These are phyloP conservation scores for Leptinotarsa juncta DNA, from an alignment of 2,888 invertebrate species.

Conservation along the genomic window DNA sequence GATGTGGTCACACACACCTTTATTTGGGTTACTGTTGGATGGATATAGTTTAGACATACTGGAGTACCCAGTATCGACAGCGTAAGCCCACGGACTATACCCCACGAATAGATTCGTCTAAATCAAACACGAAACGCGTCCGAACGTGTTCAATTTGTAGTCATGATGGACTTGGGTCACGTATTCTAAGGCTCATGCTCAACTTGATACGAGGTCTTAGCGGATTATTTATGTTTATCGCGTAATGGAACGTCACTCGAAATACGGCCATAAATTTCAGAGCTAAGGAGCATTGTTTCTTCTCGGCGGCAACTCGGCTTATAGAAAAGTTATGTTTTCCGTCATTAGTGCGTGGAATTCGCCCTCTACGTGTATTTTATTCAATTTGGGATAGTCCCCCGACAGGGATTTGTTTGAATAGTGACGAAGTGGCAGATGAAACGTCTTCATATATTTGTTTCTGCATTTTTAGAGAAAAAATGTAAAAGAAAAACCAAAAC, in stretches of 20 bases:
- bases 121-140: slow-evolving; percentile 51
- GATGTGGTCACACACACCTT: too few species aligned
- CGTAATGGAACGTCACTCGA: slow-evolving; percentile 39
- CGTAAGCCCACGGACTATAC: slow-evolving; percentile 3
- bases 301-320: slow-evolving; percentile 17
- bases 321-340: slow-evolving; percentile 21
- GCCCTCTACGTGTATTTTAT: slow-evolving; percentile 4
- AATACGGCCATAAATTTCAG: slow-evolving; percentile 30
- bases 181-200: slow-evolving; percentile 44
- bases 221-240: slow-evolving; percentile 40
- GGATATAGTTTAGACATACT: too few species aligned
- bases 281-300: slow-evolving; percentile 29
- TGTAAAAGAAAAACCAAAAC: too few species aligned
- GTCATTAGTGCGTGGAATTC: slow-evolving; percentile 15
- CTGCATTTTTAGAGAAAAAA: too few species aligned
- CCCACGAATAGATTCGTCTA: slow-evolving; percentile 49
- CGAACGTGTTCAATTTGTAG: slow-evolving; percentile 50
- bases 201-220: slow-evolving; percentile 36
- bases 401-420: slow-evolving; percentile 1
- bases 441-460: too few species aligned
- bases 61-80: neutral
- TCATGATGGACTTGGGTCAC: slow-evolving; percentile 50
- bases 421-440: too few species aligned
- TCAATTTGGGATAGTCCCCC: neutral
- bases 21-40: too few species aligned